Evolutionary conservation across 1,140 invertebrate genomes (phyloP).

Genomic region (Philotrypesis tridentata): DNA sequence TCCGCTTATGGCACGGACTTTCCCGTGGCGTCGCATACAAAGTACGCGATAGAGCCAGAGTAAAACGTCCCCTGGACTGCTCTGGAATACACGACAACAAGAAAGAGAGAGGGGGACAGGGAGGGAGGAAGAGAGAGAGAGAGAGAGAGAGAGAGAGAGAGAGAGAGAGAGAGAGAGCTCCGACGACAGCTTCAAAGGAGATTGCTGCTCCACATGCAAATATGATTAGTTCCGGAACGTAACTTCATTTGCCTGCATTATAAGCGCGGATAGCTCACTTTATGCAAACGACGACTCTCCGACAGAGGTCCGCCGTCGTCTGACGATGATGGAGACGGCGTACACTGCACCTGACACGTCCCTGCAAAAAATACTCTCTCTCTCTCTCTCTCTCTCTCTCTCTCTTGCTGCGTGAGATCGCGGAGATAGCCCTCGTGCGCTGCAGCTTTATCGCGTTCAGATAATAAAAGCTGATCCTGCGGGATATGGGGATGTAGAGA

Average conservation of each 20-base stretch:
- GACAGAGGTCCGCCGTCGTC: neutral
- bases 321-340: neutral
- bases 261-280: constrained; percentile 66
- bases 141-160: neutral
- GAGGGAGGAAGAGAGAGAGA: neutral
- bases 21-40: neutral
- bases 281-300: constrained; percentile 60
- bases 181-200: constrained; percentile 60
- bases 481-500: neutral
- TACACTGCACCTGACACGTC: neutral
- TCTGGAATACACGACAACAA: constrained; percentile 20
- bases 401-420: neutral
- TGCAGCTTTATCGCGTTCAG: neutral
- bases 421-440: neutral
- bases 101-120: neutral
- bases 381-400: no score
- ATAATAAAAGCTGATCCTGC: neutral
- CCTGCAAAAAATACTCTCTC: neutral
- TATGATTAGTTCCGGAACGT: constrained; percentile 70
- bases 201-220: constrained; percentile 70
- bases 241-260: constrained; percentile 72
- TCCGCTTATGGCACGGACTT: neutral
- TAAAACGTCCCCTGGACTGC: constrained; percentile 4
- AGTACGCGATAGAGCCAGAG: neutral
- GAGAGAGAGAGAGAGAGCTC: constrained; percentile 32